These are phyloP conservation scores for Ceratitis capitata DNA, from an alignment of 1,140 invertebrate genomes.

Conservation along the genomic window DNA sequence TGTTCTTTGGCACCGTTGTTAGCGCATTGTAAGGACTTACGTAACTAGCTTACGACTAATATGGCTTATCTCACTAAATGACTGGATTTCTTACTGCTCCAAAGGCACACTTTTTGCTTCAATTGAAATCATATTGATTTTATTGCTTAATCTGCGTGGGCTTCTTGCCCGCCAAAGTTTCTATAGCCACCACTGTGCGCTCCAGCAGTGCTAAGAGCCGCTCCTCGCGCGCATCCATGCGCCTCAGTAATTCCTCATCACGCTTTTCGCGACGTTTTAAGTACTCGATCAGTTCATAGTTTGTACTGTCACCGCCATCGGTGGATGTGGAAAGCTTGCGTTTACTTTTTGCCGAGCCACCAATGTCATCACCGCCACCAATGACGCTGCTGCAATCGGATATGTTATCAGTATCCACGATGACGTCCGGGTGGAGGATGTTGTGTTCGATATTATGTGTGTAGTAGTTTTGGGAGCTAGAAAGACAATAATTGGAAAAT, in stretches of 20 bases:
- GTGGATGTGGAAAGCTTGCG: slow-evolving; percentile 62
- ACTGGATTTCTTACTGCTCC: background rate
- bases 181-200: slow-evolving; percentile 60
- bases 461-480: slow-evolving; percentile 60
- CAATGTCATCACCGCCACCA: slow-evolving; percentile 47
- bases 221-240: slow-evolving; percentile 63
- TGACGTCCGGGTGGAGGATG: slow-evolving; percentile 62
- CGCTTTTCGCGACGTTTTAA: slow-evolving; percentile 60
- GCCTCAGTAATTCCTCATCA: slow-evolving; percentile 59
- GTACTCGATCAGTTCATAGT: slow-evolving; percentile 63
- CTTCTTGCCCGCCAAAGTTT: slow-evolving; percentile 49
- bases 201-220: slow-evolving; percentile 57
- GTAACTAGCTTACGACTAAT: background rate
- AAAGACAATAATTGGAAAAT: background rate
- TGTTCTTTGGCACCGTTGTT: background rate
- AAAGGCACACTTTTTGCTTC: background rate
- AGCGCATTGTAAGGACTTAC: background rate
- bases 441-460: slow-evolving; percentile 59
- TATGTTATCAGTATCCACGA: slow-evolving; percentile 61
- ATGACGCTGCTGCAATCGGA: slow-evolving; percentile 58
- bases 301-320: slow-evolving; percentile 60
- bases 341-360: slow-evolving; percentile 54
- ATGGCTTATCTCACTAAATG: background rate
- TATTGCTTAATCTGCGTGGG: background rate
- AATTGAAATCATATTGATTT: background rate